Conservation (phyloP, 2,113 vertebrate genomes). For the Myrmophylax atrothorax region DNA sequence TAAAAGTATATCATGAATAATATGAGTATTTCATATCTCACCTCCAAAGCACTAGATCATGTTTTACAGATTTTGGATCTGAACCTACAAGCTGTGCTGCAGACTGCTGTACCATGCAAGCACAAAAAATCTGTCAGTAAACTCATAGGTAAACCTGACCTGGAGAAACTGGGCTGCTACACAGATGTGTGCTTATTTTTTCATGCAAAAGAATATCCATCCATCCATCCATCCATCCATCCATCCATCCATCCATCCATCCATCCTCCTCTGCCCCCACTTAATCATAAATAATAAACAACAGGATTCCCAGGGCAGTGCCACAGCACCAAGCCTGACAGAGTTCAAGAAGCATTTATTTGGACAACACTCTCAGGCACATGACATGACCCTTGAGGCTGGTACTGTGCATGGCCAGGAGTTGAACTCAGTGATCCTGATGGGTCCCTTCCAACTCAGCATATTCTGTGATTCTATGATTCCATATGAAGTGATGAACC, state of each 20-base stretch:
- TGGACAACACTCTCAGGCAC: background rate
- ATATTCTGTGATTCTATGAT: background rate
- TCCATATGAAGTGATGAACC: background rate
- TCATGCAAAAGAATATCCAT: background rate
- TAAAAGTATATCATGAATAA: background rate
- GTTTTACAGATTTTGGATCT: background rate
- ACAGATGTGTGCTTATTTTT: background rate
- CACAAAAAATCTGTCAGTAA: background rate
- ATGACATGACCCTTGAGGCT: background rate
- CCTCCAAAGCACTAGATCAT: background rate
- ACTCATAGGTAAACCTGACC: background rate
- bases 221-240: background rate
- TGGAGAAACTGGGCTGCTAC: background rate
- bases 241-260: background rate
- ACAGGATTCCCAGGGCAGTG: background rate
- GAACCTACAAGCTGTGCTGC: background rate
- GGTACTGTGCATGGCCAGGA: background rate
- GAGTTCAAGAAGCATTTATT: background rate
- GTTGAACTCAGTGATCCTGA: rapidly evolving
- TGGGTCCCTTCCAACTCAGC: background rate
- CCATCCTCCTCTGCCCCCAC: background rate
- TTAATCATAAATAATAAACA: background rate
- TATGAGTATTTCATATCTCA: background rate
- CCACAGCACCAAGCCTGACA: background rate
- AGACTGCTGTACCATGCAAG: background rate